These are phyloP conservation scores for Meloe dianella DNA, from an alignment of 2,888 invertebrate genomes.

Conservation along the genomic window DNA sequence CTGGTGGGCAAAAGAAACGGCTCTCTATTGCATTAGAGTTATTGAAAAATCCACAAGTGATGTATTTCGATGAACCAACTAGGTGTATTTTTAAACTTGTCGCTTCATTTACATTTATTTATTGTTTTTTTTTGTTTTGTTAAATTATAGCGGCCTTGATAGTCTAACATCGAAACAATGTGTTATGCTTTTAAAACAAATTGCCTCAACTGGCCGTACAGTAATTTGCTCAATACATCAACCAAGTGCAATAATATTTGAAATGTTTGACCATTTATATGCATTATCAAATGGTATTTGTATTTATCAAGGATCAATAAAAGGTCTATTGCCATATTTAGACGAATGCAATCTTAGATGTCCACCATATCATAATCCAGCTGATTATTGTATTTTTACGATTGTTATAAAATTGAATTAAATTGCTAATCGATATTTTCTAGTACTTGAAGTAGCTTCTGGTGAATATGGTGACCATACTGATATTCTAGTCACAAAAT, in stretches of 20 bases:
- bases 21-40: slow-evolving; percentile 90
- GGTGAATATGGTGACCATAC: slow-evolving; percentile 74
- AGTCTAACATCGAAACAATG: slow-evolving; percentile 84
- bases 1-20: slow-evolving; percentile 90
- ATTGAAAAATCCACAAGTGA: slow-evolving; percentile 88
- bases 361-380: slow-evolving; percentile 89
- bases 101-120: not conserved
- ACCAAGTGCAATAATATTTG: slow-evolving; percentile 84
- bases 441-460: slow-evolving; percentile 82
- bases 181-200: slow-evolving; percentile 76
- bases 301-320: slow-evolving; percentile 80
- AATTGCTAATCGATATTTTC: slow-evolving; percentile 35
- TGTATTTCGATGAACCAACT: slow-evolving; percentile 95
- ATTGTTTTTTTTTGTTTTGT: slow-evolving; percentile 42
- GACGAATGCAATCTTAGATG: slow-evolving; percentile 73
- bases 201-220: slow-evolving; percentile 84
- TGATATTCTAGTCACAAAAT: slow-evolving; percentile 64
- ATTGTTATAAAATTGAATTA: slow-evolving; percentile 12
- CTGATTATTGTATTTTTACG: slow-evolving; percentile 55
- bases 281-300: slow-evolving; percentile 81
- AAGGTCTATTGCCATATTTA: slow-evolving; percentile 78
- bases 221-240: slow-evolving; percentile 91
- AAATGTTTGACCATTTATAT: slow-evolving; percentile 89
- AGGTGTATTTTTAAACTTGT: slow-evolving; percentile 37
- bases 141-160: slow-evolving; percentile 72